Percentiles rank a stretch among this genome's conserved stretches.
Conservation (phyloP, 2,113 vertebrate genomes). For the Morphnarchus princeps region DNA sequence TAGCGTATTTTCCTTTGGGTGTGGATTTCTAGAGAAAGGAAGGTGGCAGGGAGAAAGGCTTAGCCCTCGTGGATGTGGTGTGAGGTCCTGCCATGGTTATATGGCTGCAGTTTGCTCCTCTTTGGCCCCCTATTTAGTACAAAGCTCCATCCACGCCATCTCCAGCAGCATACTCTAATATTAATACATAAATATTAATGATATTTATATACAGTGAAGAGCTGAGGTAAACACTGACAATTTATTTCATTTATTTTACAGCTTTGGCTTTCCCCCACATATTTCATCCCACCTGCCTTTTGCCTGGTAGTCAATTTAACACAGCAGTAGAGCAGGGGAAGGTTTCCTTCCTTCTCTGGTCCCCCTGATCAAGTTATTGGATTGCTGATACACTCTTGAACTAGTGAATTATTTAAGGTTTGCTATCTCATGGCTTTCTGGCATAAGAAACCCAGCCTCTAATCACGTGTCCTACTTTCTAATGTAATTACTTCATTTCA, state of each 20-base stretch:
- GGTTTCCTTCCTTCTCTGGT: background rate
- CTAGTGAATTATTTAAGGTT: background rate
- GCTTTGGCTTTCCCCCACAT: background rate
- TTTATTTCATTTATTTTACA: background rate
- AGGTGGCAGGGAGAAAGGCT: background rate
- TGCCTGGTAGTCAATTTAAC: background rate
- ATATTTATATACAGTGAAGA: background rate
- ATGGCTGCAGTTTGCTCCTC: background rate
- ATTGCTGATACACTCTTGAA: background rate
- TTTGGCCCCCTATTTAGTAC: background rate
- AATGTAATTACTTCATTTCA: background rate
- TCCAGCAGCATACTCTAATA: background rate
- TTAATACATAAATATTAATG: background rate
- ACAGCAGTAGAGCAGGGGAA: background rate
- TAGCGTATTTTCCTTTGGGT: background rate
- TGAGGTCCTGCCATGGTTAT: background rate
- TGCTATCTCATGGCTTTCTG: background rate
- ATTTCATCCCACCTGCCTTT: background rate
- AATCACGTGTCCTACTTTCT: background rate
- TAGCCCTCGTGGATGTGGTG: accelerated
- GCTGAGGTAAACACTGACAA: background rate
- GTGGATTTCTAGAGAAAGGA: background rate
- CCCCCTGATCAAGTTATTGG: background rate
- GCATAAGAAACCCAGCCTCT: background rate
- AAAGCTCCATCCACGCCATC: background rate